Evolutionary conservation across 2,113 vertebrate genomes (phyloP), one percentile per base, ranked within the genome.

Genomic region (Aepyceros melampus): DNA sequence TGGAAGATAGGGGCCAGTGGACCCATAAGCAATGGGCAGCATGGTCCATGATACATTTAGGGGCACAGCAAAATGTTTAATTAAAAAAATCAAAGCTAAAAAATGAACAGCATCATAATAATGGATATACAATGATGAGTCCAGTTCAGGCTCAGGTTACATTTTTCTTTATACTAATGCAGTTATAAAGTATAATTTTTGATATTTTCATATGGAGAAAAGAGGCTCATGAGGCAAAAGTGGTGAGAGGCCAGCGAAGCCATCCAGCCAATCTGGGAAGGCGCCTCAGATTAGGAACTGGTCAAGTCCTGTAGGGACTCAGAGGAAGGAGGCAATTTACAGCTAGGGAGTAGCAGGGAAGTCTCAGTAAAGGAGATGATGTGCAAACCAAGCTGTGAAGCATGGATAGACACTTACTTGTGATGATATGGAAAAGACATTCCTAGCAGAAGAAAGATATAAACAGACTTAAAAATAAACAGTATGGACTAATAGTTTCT

Each of bases 81-180:
- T 49, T 92, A 23, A 36, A 60, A 92, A 93, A 89, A 47, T 84
- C 7, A 67, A 16, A 91, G 90, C 31, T 29, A 43, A 76, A 45
- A 87, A 81, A 51, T 16, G 45, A 29, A 3, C 49, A 33, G 45
- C 25, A 88, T 47, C 3, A 16, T 53, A 25, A 27, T 55, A 23
- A 78, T 21, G 7, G 27, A 17, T 71, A 29, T 27, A 3, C 55
- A 76, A 21, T 55, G 40, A 27, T 58, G 7, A 71, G 33, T 36
- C 40, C 51, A 85, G n/a, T n/a, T n/a, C n/a, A n/a, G n/a, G 19
- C 6, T 10, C 31, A 15, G 9, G 51, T 36, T n/a, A 49, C 2
- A 53, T 51, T 88, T 95, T 40, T 51, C 45, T 76, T 85, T 31
- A 51, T 55, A 40, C 0, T 51, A 79, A 31, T 17, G 10, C 5